Base-by-base conservation (phyloP, 2,113 vertebrate genomes). In the Nymphicus hollandicus region DNA sequence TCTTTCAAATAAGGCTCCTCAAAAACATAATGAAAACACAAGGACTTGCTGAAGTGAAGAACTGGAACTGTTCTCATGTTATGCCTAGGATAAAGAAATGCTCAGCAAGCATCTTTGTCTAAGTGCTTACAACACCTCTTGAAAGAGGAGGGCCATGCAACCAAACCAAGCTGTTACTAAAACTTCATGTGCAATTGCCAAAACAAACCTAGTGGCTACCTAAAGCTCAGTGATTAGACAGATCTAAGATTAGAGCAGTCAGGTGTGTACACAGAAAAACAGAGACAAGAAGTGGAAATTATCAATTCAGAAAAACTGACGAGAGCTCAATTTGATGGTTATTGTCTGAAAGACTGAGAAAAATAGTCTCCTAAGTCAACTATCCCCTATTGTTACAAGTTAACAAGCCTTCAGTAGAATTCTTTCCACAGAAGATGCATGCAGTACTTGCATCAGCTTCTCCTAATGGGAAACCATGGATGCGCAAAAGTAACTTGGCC, bases 351-450 rank as follows among this genome's bases (percentile, higher is more conserved):
- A 66, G 22, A n/a, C 23, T 41, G 50, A 82, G 13, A 70, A 72
- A 90, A 61, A 53, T 0, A 19, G 7, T 8, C 2, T 56, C 4
- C 0, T 2, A 53, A 44, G 3, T 49, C 66, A 4, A 39, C 29
- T 43, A 86, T 93, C 37, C 12, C 14, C 10, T 72, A 39, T 33
- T 52, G 7, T 18, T 79, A 73, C 2, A 1, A 79, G 15, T 76
- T 76, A 70, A 41, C 25, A 64, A 49, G 28, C 5, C 49, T 71
- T 88, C 33, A 37, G 22, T 4, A 66, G 61, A 74, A 41, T n/a
- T 73, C 14, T 72, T 69, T 28, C 39, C 24, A 60, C 13, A 77
- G 23, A 49, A 50, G 31, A 53, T 16, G 4, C 33, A 72, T 15
- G 23, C 6, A 60, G 14, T 33, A 68, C 56, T 29, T 63, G 18